Conservation (phyloP, 1,140 invertebrate species). For the Lepidurus arcticus region DNA sequence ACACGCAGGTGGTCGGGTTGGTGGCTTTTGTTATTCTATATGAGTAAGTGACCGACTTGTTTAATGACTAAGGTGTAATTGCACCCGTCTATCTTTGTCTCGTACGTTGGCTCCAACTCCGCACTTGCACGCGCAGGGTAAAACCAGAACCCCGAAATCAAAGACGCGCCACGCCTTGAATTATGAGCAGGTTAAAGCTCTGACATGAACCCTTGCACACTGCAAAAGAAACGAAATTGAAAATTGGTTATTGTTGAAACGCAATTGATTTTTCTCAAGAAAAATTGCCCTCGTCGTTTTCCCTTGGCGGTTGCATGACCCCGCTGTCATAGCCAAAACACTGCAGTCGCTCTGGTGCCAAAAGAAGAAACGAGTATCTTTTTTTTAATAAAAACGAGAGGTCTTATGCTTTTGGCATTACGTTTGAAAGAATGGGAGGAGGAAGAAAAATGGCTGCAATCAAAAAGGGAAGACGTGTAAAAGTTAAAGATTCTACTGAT, state of each 20-base stretch:
- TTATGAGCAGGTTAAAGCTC: slow-evolving; percentile 8
- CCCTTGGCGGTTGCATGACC: slow-evolving; percentile 16
- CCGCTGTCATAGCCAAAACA: slow-evolving; percentile 6
- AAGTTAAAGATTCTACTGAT: slow-evolving; percentile 3
- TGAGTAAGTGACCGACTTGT: slow-evolving; percentile 8
- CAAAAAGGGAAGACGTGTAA: background rate
- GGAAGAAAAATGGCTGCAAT: background rate
- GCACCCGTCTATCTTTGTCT: slow-evolving; percentile 16
- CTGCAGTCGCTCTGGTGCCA: background rate
- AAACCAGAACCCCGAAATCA: slow-evolving; percentile 1
- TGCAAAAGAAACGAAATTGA: background rate
- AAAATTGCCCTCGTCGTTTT: background rate
- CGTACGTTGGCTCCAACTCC: background rate
- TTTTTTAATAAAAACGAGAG: background rate
- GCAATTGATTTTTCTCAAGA: slow-evolving; percentile 6
- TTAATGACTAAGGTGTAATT: slow-evolving; percentile 16
- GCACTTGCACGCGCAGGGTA: slow-evolving; percentile 4
- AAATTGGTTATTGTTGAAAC: background rate
- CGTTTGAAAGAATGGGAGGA: background rate
- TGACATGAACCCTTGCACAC: background rate
- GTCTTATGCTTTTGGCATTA: background rate
- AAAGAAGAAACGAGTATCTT: background rate
- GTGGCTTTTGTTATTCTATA: background rate
- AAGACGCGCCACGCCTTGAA: slow-evolving; percentile 2
- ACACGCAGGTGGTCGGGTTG: background rate